A percentile compares a stretch with the other conserved stretches of the same genome.
phyloP scores from a whole-genome alignment of 2,113 vertebrate species.

The Apistogramma diplotaenia region DNA sequence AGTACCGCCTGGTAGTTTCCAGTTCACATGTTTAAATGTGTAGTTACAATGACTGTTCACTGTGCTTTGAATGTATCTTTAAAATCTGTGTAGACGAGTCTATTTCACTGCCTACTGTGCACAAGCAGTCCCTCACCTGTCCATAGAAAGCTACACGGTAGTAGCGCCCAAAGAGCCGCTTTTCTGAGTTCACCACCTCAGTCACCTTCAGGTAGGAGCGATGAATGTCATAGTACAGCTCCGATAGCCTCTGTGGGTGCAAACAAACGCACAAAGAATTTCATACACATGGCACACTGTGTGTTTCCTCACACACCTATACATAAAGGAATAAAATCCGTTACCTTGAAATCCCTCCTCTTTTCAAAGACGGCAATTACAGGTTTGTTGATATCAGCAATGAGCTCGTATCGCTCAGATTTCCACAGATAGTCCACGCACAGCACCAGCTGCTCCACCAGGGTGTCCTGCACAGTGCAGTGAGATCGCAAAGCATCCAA shows the following conservation, averaged over 20 bases:
- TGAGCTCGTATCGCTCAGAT: slow-evolving; percentile 93
- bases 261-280: neutral
- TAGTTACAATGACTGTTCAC: neutral
- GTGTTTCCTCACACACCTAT: neutral
- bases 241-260: slow-evolving; percentile 84
- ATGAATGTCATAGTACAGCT: slow-evolving; percentile 97
- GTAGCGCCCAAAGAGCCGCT: slow-evolving; percentile 93
- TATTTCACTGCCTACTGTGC: neutral
- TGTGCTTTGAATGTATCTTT: neutral
- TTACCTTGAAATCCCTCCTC: slow-evolving; percentile 94
- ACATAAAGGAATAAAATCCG: neutral
- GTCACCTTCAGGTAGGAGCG: slow-evolving; percentile 96
- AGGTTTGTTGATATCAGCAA: slow-evolving; percentile 97
- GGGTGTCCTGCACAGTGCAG: slow-evolving; percentile 79
- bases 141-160: slow-evolving; percentile 97
- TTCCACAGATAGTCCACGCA: slow-evolving; percentile 98
- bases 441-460: slow-evolving; percentile 93
- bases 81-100: neutral
- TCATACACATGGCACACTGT: neutral
- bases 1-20: neutral
- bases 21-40: neutral
- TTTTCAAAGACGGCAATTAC: slow-evolving; percentile 97
- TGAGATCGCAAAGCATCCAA: neutral
- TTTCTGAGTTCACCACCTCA: slow-evolving; percentile 96
- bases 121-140: slow-evolving; percentile 80